Conservation (phyloP, 2,888 invertebrate genomes). For the Erannis defoliaria region DNA sequence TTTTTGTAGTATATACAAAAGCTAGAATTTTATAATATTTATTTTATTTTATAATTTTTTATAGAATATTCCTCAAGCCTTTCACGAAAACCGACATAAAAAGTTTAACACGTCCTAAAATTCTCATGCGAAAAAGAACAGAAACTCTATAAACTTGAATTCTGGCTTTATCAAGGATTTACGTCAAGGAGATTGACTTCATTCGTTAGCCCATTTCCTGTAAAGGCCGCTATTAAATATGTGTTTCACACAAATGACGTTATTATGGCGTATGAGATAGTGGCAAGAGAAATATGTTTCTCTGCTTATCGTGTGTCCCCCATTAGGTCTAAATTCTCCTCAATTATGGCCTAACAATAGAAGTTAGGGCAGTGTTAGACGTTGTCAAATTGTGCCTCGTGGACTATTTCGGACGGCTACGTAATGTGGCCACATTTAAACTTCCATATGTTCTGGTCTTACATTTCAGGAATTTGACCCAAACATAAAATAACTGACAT, state of each 20-base stretch:
- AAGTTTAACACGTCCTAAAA: slow-evolving; percentile 64
- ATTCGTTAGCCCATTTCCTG: slow-evolving; percentile 75
- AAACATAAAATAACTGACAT: background rate
- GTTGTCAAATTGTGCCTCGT: slow-evolving; percentile 40
- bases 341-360: slow-evolving; percentile 55
- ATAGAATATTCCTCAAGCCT: slow-evolving; percentile 8
- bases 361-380: slow-evolving; percentile 37
- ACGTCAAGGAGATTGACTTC: slow-evolving; percentile 78
- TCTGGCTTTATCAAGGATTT: slow-evolving; percentile 77
- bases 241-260: slow-evolving; percentile 72
- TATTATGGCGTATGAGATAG: slow-evolving; percentile 69
- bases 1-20: too few species aligned
- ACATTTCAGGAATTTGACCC: slow-evolving; percentile 18
- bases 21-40: too few species aligned
- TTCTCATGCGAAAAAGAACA: slow-evolving; percentile 59
- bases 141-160: slow-evolving; percentile 80
- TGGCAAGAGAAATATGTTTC: slow-evolving; percentile 60
- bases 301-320: slow-evolving; percentile 61
- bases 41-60: too few species aligned
- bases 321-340: slow-evolving; percentile 54
- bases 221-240: slow-evolving; percentile 73
- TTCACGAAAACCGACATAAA: slow-evolving; percentile 48
- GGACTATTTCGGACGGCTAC: slow-evolving; percentile 29
- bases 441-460: slow-evolving; percentile 25
- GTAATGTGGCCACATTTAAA: slow-evolving; percentile 33